Conservation (phyloP, 2,888 invertebrate genomes). For the Aphodius granarius region DNA sequence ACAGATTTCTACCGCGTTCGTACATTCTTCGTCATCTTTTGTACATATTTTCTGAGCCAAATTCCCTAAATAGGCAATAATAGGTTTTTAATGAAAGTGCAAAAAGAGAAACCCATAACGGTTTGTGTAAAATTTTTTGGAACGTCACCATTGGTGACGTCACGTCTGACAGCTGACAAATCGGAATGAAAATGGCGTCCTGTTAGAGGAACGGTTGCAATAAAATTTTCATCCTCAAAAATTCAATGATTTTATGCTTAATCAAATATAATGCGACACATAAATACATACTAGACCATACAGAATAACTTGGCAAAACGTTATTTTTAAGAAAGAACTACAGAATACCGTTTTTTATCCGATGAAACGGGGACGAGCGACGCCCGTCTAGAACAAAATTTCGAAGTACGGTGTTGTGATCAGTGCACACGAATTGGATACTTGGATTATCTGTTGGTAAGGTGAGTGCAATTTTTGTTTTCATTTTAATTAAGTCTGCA, state of each 20-base stretch:
- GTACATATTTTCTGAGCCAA: not conserved
- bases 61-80: not conserved
- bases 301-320: slow-evolving; percentile 34
- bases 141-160: slow-evolving; percentile 23
- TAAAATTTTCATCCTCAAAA: slow-evolving; percentile 45
- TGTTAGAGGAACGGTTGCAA: slow-evolving; percentile 49
- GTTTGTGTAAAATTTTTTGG: slow-evolving; percentile 7
- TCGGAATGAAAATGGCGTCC: slow-evolving; percentile 48
- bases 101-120: not conserved
- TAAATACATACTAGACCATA: slow-evolving; percentile 32
- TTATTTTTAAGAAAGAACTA: slow-evolving; percentile 33
- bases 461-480: slow-evolving; percentile 42
- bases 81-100: not conserved
- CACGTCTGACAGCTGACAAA: slow-evolving; percentile 28
- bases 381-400: slow-evolving; percentile 28
- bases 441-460: slow-evolving; percentile 32
- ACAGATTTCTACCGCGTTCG: no score
- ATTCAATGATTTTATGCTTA: slow-evolving; percentile 50
- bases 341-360: slow-evolving; percentile 16
- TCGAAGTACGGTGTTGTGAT: slow-evolving; percentile 34
- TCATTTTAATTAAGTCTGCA: slow-evolving; percentile 32
- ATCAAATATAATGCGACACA: slow-evolving; percentile 45
- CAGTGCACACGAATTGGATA: slow-evolving; percentile 33
- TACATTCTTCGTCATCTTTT: no score
- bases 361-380: slow-evolving; percentile 28